Conservation (phyloP, 2,797 vertebrate species). For the Tadarida brasiliensis region DNA sequence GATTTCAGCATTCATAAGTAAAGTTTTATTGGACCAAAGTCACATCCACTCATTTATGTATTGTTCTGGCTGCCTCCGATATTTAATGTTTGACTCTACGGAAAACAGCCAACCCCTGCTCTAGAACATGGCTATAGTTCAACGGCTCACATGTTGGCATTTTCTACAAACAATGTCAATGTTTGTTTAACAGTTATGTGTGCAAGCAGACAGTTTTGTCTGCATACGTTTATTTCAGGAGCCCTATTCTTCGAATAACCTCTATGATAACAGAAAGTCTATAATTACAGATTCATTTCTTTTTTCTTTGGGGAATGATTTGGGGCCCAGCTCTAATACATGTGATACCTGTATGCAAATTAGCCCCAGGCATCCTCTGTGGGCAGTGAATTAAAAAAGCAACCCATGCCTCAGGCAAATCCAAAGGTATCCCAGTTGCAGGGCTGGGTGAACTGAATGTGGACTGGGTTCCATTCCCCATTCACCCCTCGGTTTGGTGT, state of each 20-base stretch:
- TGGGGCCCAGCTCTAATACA: background rate
- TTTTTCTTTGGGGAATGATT: background rate
- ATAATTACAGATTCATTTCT: background rate
- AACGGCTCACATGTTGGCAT: background rate
- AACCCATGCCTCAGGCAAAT: background rate
- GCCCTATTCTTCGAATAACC: background rate
- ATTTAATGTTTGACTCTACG: background rate
- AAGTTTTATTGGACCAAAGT: background rate
- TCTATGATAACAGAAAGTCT: background rate
- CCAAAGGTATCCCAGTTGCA: background rate
- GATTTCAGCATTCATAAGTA: background rate
- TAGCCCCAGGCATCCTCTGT: background rate
- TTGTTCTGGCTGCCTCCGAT: background rate
- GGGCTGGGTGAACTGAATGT: background rate
- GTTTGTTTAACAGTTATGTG: background rate
- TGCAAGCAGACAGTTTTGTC: background rate
- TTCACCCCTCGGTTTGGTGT: background rate
- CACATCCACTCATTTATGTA: background rate
- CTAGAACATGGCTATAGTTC: background rate
- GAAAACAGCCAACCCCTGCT: background rate
- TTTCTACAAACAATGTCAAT: background rate
- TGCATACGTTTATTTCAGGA: background rate
- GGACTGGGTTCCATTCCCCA: background rate
- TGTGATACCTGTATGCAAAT: background rate
- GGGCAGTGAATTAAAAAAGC: background rate